phyloP scores from a whole-genome alignment of 2,113 vertebrate species.

The Scomber scombrus region DNA sequence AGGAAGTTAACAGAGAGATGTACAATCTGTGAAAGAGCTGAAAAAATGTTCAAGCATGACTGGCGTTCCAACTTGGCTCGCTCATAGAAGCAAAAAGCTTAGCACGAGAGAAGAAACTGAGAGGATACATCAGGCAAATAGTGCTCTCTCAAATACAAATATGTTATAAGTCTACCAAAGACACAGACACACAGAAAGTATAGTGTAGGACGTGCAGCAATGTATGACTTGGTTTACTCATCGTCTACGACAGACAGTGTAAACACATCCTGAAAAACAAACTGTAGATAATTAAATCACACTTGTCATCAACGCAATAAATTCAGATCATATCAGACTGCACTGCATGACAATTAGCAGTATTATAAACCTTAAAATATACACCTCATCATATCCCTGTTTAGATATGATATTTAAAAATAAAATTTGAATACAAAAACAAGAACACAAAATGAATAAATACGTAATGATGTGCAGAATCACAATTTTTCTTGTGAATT shows the following conservation, averaged over 20 bases:
- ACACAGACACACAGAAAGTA: slow-evolving; percentile 3
- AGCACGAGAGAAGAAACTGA: slow-evolving; percentile 31
- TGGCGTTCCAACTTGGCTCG: slow-evolving; percentile 32
- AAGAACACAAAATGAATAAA: too few relatives aligned
- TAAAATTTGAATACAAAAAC: too few relatives aligned
- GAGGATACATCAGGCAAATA: slow-evolving; percentile 25
- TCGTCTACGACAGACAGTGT: slow-evolving; percentile 1
- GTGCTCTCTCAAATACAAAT: background rate
- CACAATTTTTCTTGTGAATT: too few relatives aligned
- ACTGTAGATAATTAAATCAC: too few relatives aligned
- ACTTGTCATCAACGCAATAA: too few relatives aligned
- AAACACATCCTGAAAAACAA: background rate
- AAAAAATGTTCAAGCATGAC: slow-evolving; percentile 36
- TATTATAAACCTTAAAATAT: too few relatives aligned
- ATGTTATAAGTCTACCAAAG: background rate
- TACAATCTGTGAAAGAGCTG: slow-evolving; percentile 64
- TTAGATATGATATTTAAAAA: too few relatives aligned
- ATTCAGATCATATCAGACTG: too few relatives aligned
- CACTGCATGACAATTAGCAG: too few relatives aligned
- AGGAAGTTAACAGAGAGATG: slow-evolving; percentile 55
- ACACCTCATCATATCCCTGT: too few relatives aligned
- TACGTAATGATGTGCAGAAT: too few relatives aligned
- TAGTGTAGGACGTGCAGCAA: background rate
- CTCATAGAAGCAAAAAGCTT: slow-evolving; percentile 14
- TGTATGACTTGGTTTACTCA: slow-evolving; percentile 16